Conservation (phyloP, 1,140 invertebrate genomes). For the Calliopsis andreniformis region DNA sequence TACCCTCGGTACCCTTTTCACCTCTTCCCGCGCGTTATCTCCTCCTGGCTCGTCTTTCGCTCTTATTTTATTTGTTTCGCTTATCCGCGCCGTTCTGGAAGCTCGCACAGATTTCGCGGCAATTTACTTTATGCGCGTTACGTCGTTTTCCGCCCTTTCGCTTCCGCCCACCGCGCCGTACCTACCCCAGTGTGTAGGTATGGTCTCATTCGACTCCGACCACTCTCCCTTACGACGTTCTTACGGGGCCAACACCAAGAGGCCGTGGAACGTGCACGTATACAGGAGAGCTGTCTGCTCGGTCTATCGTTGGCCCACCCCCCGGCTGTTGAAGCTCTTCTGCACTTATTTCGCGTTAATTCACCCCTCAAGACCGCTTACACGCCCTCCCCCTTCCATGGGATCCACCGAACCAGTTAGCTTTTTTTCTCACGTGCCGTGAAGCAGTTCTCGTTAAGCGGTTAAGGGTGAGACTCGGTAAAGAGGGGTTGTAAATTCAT, state of each 20-base stretch:
- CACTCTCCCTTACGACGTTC: slow-evolving; percentile 58
- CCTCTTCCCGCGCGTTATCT: slow-evolving; percentile 62
- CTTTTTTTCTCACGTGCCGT: slow-evolving; percentile 79
- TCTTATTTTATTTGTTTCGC: slow-evolving; percentile 75
- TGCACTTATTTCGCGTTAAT: slow-evolving; percentile 79
- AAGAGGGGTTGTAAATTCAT: slow-evolving; percentile 80
- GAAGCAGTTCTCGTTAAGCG: slow-evolving; percentile 78
- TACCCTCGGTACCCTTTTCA: slow-evolving; percentile 51
- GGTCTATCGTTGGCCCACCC: slow-evolving; percentile 58
- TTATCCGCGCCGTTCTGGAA: slow-evolving; percentile 60
- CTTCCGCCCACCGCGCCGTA: slow-evolving; percentile 29
- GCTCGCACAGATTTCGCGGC: slow-evolving; percentile 75
- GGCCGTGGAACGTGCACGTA: not conserved
- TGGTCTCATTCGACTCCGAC: slow-evolving; percentile 63
- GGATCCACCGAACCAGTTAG: slow-evolving; percentile 64
- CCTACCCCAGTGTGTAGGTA: slow-evolving; percentile 53
- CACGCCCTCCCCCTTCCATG: slow-evolving; percentile 50
- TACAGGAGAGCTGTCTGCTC: slow-evolving; percentile 16
- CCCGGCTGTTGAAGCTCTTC: slow-evolving; percentile 56
- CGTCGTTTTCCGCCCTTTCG: slow-evolving; percentile 75
- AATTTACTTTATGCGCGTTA: slow-evolving; percentile 78
- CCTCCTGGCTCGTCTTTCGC: slow-evolving; percentile 47
- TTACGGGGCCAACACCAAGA: slow-evolving; percentile 48
- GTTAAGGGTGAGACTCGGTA: slow-evolving; percentile 71
- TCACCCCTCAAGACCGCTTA: slow-evolving; percentile 79